Conservation (phyloP, 2,113 vertebrate genomes). For the Paradoxurus hermaphroditus region DNA sequence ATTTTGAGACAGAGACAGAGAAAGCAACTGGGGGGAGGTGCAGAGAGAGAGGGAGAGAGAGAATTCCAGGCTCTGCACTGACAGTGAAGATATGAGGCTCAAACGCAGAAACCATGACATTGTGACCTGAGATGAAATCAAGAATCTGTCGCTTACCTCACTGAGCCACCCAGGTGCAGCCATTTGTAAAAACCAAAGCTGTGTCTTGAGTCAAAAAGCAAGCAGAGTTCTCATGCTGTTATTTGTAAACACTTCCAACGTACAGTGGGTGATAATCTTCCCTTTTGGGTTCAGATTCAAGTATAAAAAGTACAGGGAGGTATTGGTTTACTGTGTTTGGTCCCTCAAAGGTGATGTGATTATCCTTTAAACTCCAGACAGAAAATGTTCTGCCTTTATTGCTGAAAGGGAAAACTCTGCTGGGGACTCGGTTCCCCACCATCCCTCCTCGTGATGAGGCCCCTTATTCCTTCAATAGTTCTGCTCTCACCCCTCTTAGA, state of each 20-base stretch:
- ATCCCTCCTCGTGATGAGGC: background rate
- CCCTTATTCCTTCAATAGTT: background rate
- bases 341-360: background rate
- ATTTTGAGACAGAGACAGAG: too few relatives aligned
- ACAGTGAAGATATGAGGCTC: too few relatives aligned
- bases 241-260: background rate
- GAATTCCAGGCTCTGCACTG: too few relatives aligned
- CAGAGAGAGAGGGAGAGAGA: too few relatives aligned
- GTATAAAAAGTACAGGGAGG: background rate
- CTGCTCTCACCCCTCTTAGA: background rate
- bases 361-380: background rate
- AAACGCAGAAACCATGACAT: too few relatives aligned
- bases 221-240: background rate
- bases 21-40: too few relatives aligned
- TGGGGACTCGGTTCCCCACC: rapidly evolving
- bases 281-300: background rate
- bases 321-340: background rate
- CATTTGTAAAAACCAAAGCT: background rate
- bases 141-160: too few relatives aligned
- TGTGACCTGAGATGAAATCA: too few relatives aligned
- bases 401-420: background rate
- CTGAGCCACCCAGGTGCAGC: too few relatives aligned
- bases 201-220: background rate
- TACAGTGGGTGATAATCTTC: background rate
- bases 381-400: background rate